Conservation (phyloP, 1,140 invertebrate genomes). For the Cotesia glomerata region DNA sequence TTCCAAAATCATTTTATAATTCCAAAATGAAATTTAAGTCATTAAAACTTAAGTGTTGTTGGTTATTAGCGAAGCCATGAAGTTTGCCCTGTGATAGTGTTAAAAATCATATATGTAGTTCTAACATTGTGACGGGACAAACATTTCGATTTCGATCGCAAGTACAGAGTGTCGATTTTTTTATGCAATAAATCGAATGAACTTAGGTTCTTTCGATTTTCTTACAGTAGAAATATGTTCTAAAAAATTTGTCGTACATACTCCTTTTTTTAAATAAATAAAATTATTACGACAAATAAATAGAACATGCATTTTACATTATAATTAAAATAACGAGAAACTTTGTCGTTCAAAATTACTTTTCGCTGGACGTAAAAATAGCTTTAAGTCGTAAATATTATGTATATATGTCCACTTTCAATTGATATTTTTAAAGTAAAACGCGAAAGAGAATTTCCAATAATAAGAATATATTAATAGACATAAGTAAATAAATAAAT, state of each 20-base stretch:
- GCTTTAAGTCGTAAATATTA: neutral
- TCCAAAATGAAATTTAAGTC: too few species aligned
- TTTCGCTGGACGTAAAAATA: neutral
- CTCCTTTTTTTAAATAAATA: neutral
- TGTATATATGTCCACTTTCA: neutral
- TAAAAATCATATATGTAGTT: too few species aligned
- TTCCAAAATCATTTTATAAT: too few species aligned
- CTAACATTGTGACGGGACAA: too few species aligned
- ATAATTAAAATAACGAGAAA: slow-evolving; percentile 50
- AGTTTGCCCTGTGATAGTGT: too few species aligned
- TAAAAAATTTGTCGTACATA: slow-evolving; percentile 8
- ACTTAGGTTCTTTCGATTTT: slow-evolving; percentile 44
- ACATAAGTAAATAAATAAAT: neutral
- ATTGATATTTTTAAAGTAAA: neutral
- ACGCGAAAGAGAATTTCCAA: neutral
- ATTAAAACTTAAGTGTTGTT: too few species aligned
- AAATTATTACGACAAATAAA: slow-evolving; percentile 17
- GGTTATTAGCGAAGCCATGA: too few species aligned
- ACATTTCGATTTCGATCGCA: slow-evolving; percentile 38
- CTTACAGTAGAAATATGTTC: slow-evolving; percentile 37
- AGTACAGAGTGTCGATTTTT: slow-evolving; percentile 56
- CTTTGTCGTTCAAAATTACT: slow-evolving; percentile 41
- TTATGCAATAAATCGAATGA: slow-evolving; percentile 46
- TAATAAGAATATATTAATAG: neutral
- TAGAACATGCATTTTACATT: slow-evolving; percentile 45